Conservation (phyloP, 2,113 vertebrate genomes). For the Pangasianodon hypophthalmus region DNA sequence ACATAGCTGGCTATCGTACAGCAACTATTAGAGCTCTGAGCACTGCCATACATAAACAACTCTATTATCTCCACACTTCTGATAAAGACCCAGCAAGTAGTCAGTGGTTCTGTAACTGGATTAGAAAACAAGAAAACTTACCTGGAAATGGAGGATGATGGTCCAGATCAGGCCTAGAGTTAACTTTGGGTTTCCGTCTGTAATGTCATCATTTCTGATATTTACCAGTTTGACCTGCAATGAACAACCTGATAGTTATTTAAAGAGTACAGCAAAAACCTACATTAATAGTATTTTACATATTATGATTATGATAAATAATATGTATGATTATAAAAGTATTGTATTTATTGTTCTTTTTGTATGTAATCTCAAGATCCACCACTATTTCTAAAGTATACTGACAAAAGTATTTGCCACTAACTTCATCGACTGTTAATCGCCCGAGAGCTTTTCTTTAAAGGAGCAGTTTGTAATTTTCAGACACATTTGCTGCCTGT, state of each 20-base stretch:
- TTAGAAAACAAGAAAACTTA: constrained; percentile 60
- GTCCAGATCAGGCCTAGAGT: constrained; percentile 98
- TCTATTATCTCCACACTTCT: not conserved
- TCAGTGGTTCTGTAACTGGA: not conserved
- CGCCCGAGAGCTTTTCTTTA: not conserved
- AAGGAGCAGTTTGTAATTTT: not conserved
- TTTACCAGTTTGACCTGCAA: constrained; percentile 95
- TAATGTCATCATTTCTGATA: constrained; percentile 97
- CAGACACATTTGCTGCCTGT: not conserved
- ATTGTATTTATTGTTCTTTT: not conserved
- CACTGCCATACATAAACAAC: not conserved
- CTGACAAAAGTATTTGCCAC: not conserved
- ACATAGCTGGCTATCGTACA: not conserved
- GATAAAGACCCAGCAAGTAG: not conserved
- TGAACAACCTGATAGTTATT: not conserved
- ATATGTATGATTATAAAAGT: not conserved
- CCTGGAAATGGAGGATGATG: constrained; percentile 99
- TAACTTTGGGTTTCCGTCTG: constrained; percentile 95
- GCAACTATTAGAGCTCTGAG: not conserved
- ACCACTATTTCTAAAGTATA: not conserved
- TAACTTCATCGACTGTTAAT: not conserved
- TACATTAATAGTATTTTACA: not conserved
- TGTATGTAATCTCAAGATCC: too few species aligned
- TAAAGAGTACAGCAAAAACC: not conserved
- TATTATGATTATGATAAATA: not conserved